Evolutionary conservation across 2,888 invertebrate genomes (phyloP).

Genomic region (Nycteola revayana): DNA sequence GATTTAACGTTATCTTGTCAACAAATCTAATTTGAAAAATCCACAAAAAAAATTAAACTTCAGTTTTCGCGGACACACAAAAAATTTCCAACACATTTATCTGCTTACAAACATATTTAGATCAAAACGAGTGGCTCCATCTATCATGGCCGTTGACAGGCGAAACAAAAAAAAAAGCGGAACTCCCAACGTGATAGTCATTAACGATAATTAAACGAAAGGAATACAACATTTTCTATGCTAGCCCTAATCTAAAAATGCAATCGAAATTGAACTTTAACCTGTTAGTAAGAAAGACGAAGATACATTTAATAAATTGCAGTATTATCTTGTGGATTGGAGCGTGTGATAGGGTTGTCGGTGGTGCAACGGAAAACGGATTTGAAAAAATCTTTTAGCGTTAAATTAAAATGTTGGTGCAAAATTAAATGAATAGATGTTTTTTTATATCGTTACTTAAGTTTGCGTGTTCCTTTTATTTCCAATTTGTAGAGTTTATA

Average conservation of each 20-base stretch:
- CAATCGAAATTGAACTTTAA: conserved; percentile 12
- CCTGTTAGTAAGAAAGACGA: not conserved
- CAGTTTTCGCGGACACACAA: conserved; percentile 1
- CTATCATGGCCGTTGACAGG: conserved; percentile 36
- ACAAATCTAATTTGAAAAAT: too few species aligned
- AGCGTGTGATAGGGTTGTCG: conserved; percentile 22
- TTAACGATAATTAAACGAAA: conserved; percentile 41
- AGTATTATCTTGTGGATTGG: not conserved
- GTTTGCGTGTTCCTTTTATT: too few species aligned
- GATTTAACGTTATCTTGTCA: too few species aligned
- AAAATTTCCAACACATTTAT: conserved; percentile 11
- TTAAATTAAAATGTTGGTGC: too few species aligned
- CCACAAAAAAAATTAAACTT: not conserved
- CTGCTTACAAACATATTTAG: conserved; percentile 29
- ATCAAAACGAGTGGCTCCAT: conserved; percentile 25
- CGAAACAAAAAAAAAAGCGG: conserved; percentile 34
- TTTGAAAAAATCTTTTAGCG: too few species aligned
- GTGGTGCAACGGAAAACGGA: too few species aligned
- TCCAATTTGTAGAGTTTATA: too few species aligned
- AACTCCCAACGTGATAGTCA: conserved; percentile 32
- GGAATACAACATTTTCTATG: conserved; percentile 13
- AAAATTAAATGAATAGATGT: not conserved
- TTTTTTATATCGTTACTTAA: not conserved
- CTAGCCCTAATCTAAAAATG: not conserved
- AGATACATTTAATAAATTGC: conserved; percentile 1